Percentiles rank a stretch among this genome's conserved stretches.
Conservation (phyloP, 2,797 vertebrate genomes). For the Setipinna tenuifilis region DNA sequence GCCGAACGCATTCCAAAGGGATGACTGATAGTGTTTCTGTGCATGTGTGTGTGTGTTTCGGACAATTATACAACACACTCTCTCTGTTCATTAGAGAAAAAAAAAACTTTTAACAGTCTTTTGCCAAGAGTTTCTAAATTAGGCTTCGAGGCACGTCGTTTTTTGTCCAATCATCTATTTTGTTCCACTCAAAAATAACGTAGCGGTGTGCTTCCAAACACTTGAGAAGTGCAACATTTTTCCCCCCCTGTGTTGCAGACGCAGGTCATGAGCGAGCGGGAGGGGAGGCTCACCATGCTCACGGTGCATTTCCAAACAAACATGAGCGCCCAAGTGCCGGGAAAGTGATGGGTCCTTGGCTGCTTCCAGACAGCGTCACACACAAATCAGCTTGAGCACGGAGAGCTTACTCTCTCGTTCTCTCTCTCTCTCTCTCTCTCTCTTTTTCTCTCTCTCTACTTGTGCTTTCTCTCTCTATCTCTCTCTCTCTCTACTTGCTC, state of each 20-base stretch:
- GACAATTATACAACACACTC: background rate
- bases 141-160: background rate
- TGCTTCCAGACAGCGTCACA: slow-evolving; percentile 40
- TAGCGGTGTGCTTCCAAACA: background rate
- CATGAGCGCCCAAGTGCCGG: slow-evolving; percentile 58
- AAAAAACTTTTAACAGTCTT: background rate
- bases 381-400: slow-evolving; percentile 34
- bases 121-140: background rate
- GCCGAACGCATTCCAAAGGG: background rate
- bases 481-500: background rate
- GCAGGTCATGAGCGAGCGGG: background rate
- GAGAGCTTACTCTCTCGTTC: background rate
- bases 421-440: background rate
- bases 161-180: slow-evolving; percentile 16
- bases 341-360: slow-evolving; percentile 30
- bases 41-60: too few species aligned
- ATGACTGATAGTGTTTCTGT: slow-evolving; percentile 3
- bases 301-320: slow-evolving; percentile 37
- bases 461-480: background rate
- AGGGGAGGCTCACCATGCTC: background rate
- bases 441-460: background rate
- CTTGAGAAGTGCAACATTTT: background rate
- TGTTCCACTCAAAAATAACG: background rate
- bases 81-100: background rate
- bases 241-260: background rate